Conservation (phyloP, 2,888 invertebrate species). For the Shargacucullia verbasci region DNA sequence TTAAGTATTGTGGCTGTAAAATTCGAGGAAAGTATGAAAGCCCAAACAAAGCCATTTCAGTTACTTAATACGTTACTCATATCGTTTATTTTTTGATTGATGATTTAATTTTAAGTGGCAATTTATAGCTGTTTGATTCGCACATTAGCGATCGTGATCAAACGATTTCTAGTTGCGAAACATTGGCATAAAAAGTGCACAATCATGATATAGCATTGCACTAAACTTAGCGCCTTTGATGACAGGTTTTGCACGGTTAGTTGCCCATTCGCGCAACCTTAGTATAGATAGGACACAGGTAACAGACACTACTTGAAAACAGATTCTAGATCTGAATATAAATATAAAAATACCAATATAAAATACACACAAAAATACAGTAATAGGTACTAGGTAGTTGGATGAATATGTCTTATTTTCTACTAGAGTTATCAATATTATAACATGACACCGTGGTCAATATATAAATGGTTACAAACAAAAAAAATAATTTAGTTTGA, state of each 20-base stretch:
- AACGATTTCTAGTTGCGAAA: constrained; percentile 28
- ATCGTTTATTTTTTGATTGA: constrained; percentile 15
- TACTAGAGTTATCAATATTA: background rate
- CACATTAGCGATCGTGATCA: constrained; percentile 28
- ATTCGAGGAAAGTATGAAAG: constrained; percentile 16
- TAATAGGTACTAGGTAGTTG: too few species aligned
- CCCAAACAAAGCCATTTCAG: constrained; percentile 2
- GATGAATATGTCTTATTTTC: too few species aligned
- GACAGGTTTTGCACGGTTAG: constrained; percentile 35
- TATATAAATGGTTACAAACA: constrained; percentile 32
- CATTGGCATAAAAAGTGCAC: constrained; percentile 32
- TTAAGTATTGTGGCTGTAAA: constrained; percentile 11
- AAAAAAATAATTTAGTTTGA: constrained; percentile 44
- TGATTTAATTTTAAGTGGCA: constrained; percentile 16
- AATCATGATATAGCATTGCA: constrained; percentile 23
- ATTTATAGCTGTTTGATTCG: constrained; percentile 23
- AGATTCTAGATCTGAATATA: constrained; percentile 6
- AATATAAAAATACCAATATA: background rate
- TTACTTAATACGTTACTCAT: constrained; percentile 23
- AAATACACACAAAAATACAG: too few species aligned
- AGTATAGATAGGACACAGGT: constrained; percentile 13
- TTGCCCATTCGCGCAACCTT: constrained; percentile 24
- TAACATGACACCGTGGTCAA: constrained; percentile 22
- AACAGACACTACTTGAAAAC: constrained; percentile 7
- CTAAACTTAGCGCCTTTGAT: constrained; percentile 34